These are phyloP conservation scores for Oscheius sp. DNA, from an alignment of 1,140 invertebrate genomes.

Conservation along the genomic window DNA sequence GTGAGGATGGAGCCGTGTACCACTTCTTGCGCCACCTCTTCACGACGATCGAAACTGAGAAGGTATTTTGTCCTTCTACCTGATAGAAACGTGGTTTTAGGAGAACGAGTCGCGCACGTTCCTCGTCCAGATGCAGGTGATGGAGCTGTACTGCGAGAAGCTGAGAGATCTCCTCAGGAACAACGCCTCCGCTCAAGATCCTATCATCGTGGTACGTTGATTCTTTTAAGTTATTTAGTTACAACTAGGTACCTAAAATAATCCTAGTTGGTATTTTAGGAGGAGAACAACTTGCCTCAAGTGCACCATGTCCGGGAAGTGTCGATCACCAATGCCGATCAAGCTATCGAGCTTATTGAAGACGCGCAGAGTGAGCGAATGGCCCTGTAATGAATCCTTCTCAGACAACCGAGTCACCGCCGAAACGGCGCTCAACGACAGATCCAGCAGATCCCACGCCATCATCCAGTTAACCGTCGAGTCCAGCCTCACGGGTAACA, in stretches of 20 bases:
- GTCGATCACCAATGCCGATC: not conserved
- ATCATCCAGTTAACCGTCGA: slow-evolving; percentile 1
- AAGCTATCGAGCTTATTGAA: not conserved
- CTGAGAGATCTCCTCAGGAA: not conserved
- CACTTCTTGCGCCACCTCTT: too few species aligned
- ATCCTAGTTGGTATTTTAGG: not conserved
- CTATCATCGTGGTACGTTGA: not conserved
- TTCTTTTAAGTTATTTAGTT: not conserved
- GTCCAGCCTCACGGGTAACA: not conserved
- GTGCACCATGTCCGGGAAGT: not conserved
- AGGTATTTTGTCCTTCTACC: too few species aligned
- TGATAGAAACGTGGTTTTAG: too few species aligned
- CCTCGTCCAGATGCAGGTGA: too few species aligned
- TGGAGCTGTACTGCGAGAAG: not conserved
- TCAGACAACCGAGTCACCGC: not conserved
- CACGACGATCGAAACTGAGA: too few species aligned
- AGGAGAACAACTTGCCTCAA: not conserved
- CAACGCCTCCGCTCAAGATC: not conserved
- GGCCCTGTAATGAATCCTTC: not conserved
- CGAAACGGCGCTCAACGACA: not conserved
- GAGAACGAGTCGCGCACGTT: too few species aligned
- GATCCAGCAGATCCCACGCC: not conserved
- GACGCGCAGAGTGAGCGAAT: not conserved
- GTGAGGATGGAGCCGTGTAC: too few species aligned
- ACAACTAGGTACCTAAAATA: not conserved